Evolutionary conservation across 2,113 vertebrate species (phyloP).

Genomic region (Panthera tigris): DNA sequence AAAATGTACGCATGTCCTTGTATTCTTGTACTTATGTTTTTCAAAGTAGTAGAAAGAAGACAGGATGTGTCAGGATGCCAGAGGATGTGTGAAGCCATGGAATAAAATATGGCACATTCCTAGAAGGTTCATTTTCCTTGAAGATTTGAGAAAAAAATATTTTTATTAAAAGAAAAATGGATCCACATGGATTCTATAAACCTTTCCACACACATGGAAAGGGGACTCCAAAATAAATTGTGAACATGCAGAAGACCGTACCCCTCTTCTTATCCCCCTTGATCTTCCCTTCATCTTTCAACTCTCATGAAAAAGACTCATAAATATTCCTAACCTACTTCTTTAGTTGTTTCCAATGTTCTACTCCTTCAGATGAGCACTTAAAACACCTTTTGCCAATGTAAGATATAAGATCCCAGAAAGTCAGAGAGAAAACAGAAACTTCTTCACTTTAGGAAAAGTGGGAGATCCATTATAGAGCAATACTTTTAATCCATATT

Average conservation of each 20-base stretch:
- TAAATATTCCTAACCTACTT: not conserved
- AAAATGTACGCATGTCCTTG: not conserved
- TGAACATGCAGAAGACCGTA: not conserved
- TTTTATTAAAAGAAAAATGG: not conserved
- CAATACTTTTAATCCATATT: not conserved
- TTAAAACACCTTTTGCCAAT: not conserved
- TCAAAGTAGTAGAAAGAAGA: not conserved
- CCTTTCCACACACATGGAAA: not conserved
- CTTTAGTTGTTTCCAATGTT: not conserved
- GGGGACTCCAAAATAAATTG: not conserved
- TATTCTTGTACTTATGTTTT: not conserved
- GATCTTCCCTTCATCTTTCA: not conserved
- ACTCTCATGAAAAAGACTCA: not conserved
- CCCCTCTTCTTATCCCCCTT: not conserved
- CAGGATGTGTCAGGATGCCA: not conserved
- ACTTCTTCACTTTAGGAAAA: not conserved
- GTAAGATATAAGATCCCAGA: not conserved
- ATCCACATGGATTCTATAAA: not conserved
- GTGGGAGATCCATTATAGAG: not conserved
- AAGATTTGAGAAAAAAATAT: not conserved
- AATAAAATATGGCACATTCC: not conserved
- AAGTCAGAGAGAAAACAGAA: not conserved
- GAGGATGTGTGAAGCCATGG: not conserved
- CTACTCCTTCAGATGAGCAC: not conserved
- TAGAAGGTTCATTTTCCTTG: not conserved